Percentiles rank a stretch among this genome's conserved stretches.
Evolutionary conservation across 2,113 vertebrate species (phyloP).

Genomic region (Halcyon malimbica): DNA sequence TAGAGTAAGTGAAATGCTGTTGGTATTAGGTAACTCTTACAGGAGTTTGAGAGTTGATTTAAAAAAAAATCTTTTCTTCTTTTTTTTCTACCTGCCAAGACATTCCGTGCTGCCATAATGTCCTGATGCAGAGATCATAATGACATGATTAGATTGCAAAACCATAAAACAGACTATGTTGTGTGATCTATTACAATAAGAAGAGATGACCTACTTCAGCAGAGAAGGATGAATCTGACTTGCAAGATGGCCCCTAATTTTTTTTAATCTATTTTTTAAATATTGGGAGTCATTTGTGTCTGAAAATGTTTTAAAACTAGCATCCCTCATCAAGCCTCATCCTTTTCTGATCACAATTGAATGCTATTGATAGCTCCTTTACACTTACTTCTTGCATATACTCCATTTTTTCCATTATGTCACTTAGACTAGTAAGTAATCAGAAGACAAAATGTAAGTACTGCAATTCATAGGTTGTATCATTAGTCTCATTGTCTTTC

Average conservation of each 20-base stretch:
- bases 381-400: background rate
- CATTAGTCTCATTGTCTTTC: background rate
- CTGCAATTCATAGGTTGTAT: background rate
- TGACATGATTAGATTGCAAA: rapidly evolving
- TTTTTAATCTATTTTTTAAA: background rate
- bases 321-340: background rate
- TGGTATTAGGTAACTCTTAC: no score
- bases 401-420: background rate
- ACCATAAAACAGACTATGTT: background rate
- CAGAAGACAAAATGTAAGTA: background rate
- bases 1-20: background rate
- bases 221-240: background rate
- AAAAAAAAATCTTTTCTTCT: no score
- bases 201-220: background rate
- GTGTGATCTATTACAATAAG: background rate
- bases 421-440: background rate
- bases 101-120: background rate
- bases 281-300: background rate
- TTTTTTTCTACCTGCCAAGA: no score
- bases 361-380: rapidly evolving
- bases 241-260: background rate
- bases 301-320: background rate
- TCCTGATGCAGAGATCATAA: background rate
- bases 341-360: background rate
- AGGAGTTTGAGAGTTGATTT: no score